These are phyloP conservation scores for Anas flavirostris DNA, from an alignment of 2,797 vertebrate species.

Conservation along the genomic window DNA sequence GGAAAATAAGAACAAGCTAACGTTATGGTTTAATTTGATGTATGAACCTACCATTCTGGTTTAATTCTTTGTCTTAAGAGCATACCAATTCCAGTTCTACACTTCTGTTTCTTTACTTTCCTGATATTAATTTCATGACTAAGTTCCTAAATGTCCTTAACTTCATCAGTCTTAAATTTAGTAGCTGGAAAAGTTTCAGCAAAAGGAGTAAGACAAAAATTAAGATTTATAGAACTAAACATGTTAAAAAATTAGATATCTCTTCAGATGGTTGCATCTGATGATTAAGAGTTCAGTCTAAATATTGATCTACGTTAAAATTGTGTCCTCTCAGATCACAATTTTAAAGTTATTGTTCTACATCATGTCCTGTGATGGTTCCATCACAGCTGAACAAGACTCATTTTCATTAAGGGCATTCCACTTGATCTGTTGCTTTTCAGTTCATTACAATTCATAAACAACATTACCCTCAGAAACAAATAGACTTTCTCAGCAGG, in stretches of 20 bases:
- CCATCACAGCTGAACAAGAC: neutral
- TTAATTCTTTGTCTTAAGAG: neutral
- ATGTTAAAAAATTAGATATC: neutral
- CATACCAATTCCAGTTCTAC: neutral
- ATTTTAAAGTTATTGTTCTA: neutral
- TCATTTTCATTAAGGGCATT: neutral
- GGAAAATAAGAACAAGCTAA: neutral
- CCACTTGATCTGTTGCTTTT: neutral
- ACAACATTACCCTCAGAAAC: neutral
- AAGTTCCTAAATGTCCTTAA: neutral
- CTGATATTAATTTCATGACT: neutral
- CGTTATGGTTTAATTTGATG: neutral
- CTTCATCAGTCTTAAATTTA: neutral
- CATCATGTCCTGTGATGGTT: neutral
- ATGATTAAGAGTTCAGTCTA: neutral
- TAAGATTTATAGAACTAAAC: neutral
- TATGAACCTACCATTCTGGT: neutral
- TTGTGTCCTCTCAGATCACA: neutral
- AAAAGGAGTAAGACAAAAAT: neutral
- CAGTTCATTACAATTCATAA: neutral
- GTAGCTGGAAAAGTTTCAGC: neutral
- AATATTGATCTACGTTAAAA: neutral
- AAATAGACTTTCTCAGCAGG: neutral
- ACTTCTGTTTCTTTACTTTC: neutral
- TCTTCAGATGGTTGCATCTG: neutral